Percentiles rank a stretch among this genome's conserved stretches.
phyloP scores from a whole-genome alignment of 2,888 invertebrate genomes.

The Masnerella sp. region DNA sequence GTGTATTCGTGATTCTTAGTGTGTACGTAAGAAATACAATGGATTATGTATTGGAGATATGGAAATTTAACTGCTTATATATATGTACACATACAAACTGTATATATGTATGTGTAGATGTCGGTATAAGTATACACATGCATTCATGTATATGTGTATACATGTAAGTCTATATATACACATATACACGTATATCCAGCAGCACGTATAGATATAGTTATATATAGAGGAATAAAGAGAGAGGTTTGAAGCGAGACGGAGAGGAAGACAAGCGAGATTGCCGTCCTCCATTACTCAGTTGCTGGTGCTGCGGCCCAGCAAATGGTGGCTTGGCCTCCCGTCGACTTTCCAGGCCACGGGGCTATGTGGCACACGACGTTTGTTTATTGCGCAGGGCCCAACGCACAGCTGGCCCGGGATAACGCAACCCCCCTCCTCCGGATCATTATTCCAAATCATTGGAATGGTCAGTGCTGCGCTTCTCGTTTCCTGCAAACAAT shows the following conservation, averaged over 20 bases:
- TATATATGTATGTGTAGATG: too few species aligned
- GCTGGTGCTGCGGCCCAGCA: constrained; percentile 65
- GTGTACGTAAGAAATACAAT: too few species aligned
- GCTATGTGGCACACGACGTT: constrained; percentile 10
- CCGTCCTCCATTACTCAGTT: constrained; percentile 75
- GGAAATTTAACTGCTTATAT: too few species aligned
- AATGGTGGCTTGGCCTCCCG: constrained; percentile 69
- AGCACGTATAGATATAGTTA: neutral
- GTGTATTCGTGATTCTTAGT: too few species aligned
- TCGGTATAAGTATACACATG: neutral
- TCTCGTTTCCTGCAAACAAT: too few species aligned
- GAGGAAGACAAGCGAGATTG: constrained; percentile 53
- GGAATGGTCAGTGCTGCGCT: too few species aligned
- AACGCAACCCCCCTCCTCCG: too few species aligned
- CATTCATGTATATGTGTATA: neutral
- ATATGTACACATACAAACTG: neutral
- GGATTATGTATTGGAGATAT: too few species aligned
- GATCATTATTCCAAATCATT: too few species aligned
- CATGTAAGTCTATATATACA: neutral
- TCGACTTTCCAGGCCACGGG: constrained; percentile 12
- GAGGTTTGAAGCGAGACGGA: neutral
- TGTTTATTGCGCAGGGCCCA: too few species aligned
- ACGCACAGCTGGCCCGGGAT: too few species aligned
- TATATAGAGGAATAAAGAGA: neutral
- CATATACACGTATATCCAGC: neutral